These are phyloP conservation scores for Sarotherodon lohbergeri DNA, from an alignment of 2,113 vertebrate species.

Conservation along the genomic window DNA sequence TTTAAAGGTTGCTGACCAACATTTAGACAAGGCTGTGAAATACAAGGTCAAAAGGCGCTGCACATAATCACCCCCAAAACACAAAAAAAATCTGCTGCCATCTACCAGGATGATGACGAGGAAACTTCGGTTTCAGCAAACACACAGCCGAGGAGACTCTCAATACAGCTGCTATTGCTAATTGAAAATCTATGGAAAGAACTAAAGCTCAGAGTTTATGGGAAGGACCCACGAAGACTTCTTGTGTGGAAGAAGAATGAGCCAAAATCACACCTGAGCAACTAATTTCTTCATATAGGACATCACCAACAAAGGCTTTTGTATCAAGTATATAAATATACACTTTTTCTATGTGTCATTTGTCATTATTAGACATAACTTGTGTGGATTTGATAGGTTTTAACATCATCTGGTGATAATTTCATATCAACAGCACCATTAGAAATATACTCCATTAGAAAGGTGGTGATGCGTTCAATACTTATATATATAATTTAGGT, in stretches of 20 bases:
- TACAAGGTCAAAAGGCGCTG: neutral
- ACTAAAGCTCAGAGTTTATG: neutral
- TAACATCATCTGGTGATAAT: neutral
- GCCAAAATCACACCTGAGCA: neutral
- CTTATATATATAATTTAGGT: no score
- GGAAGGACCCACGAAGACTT: neutral
- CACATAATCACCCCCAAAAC: fast-evolving
- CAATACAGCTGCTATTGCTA: neutral
- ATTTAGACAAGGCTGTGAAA: neutral
- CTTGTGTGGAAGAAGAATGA: neutral
- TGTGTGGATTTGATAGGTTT: neutral
- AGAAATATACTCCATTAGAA: no score
- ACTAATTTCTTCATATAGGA: neutral
- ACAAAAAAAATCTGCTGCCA: neutral
- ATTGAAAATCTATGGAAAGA: neutral
- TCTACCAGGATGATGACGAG: neutral
- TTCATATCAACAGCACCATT: no score
- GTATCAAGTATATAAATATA: neutral
- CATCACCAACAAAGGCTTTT: neutral
- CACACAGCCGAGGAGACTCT: neutral
- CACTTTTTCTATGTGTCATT: neutral
- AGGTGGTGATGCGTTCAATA: no score
- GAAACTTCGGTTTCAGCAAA: neutral
- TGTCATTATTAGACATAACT: neutral
- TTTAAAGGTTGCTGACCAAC: neutral